Base-by-base conservation (phyloP, 2,888 invertebrate species). In the Papilio gigon region DNA sequence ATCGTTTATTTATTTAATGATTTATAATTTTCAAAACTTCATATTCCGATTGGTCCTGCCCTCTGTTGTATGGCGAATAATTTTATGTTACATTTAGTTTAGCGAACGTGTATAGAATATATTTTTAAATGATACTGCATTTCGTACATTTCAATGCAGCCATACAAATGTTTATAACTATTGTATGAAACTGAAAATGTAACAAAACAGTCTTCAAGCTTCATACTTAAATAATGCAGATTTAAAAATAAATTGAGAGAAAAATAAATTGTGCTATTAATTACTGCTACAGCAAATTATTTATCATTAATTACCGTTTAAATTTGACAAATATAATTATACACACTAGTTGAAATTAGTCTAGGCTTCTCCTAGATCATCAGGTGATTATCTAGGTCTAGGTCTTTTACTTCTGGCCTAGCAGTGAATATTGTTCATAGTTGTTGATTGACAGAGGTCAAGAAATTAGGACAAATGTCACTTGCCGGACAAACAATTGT, bases 361-460 rank as follows among this genome's bases (percentile, higher is more conserved):
- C 44, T 20, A 11, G 9, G 3, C 47, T 22, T 9, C 11, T 47
- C n/a, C 22, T 47, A 47, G 47, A 47, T 22, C 22, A 11, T 2
- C 20, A 2, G 9, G 20, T 47, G 22, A 12, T 2, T 60, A 60
- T 60, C 8, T 60, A 27, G 40, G 60, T 60, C 60, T 60, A 25
- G 60, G 25, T 60, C 17, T n/a, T 22, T 40, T 60, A 25, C 22
- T 22, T 60, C 60, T 60, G 60, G 60, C 60, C 9, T 60, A 35
- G 9, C 9, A 25, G 22, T n/a, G 3, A 9, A 40, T 17, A 20
- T 40, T 6, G 37, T 25, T 35, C 25, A n/a, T 22, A 60, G 17
- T 27, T 40, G 64, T 22, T 53, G 53, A 56, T 53, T 35, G 63
- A 64, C 25, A 64, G n/a, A 64, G 63, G 63, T 50, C 25, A 63